Conservation (phyloP, 2,888 invertebrate species). For the Cecidostiba fungosa region DNA sequence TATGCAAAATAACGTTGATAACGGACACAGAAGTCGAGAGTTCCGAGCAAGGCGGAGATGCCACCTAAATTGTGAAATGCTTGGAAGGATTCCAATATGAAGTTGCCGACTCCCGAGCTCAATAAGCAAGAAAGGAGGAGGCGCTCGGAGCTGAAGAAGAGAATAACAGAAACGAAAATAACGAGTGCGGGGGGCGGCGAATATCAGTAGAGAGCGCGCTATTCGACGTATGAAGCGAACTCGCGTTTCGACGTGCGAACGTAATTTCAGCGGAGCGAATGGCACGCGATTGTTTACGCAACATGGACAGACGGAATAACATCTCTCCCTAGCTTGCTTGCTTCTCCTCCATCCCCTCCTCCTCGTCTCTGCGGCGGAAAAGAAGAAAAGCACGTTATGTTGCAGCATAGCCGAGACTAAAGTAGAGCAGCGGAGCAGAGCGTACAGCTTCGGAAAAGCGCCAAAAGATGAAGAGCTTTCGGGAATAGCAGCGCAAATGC, state of each 20-base stretch:
- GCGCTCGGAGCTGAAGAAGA: not conserved
- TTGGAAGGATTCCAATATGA: slow-evolving; percentile 75
- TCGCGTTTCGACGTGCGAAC: not conserved
- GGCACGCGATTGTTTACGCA: slow-evolving; percentile 6
- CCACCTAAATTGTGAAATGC: slow-evolving; percentile 74
- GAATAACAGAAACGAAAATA: slow-evolving; percentile 32
- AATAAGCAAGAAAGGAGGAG: slow-evolving; percentile 22
- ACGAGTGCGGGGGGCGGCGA: not conserved
- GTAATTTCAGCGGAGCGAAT: not conserved
- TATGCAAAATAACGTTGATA: slow-evolving; percentile 75
- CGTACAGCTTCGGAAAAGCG: slow-evolving; percentile 22
- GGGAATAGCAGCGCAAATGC: slow-evolving; percentile 62
- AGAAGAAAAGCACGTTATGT: not conserved
- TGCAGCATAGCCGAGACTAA: not conserved
- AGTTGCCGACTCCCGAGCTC: slow-evolving; percentile 61
- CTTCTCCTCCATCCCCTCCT: not conserved
- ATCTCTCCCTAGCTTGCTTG: too few species aligned
- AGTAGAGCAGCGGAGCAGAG: not conserved
- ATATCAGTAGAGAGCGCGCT: too few species aligned
- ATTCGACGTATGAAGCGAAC: not conserved
- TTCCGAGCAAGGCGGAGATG: slow-evolving; percentile 66
- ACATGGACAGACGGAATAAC: not conserved
- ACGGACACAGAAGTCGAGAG: slow-evolving; percentile 64
- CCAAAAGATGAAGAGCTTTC: slow-evolving; percentile 51
- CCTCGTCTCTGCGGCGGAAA: not conserved